Base-by-base conservation (phyloP, 2,888 invertebrate species). In the Calephelis perditalis region DNA sequence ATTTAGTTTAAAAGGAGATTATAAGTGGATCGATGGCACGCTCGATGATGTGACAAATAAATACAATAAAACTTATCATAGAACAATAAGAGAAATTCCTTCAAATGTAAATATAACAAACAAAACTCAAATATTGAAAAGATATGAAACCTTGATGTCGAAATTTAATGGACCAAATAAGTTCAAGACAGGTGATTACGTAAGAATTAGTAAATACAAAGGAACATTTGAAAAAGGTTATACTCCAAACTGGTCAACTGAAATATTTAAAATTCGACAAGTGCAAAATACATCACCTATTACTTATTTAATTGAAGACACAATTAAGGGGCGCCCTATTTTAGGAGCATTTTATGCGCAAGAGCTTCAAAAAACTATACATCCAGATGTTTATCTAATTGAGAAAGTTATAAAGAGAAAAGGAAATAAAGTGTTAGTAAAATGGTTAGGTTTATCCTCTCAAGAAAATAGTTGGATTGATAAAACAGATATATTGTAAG, bases 331-430 rank as follows among this genome's bases (percentile, higher is more conserved):
- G 9, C 45, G 11, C n/a, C 45, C 45, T 45, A 45, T 69, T 5
- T 58, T 62, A 52, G 67, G 67, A 7, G 62, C 55, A 26, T 68
- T 67, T 58, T 66, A 68, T 56, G 58, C 43, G 15, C 61, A 64
- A 63, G 67, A 68, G 58, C 56, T 68, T n/a, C 65, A 64, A 59
- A 66, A 65, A 59, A 54, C 59, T n/a, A n/a, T n/a, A n/a, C n/a
- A 65, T 52, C 59, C 59, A 12, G 35, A 59, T 52, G 35, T 59
- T 40, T 59, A 59, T 35, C 54, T 52, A 5, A 35, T 59, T 52
- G 60, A 68, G 55, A 65, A 63, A 60, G 54, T 66, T 43, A 15
- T 65, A 15, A 64, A 49, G 59, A 58, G 36, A 44, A 60, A 60
- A 47, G 58, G 45, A 45, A 11, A 45, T 45, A 45, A 45, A 45